These are phyloP conservation scores for Pyrgilauda ruficollis DNA, from an alignment of 2,113 vertebrate species.

Conservation along the genomic window DNA sequence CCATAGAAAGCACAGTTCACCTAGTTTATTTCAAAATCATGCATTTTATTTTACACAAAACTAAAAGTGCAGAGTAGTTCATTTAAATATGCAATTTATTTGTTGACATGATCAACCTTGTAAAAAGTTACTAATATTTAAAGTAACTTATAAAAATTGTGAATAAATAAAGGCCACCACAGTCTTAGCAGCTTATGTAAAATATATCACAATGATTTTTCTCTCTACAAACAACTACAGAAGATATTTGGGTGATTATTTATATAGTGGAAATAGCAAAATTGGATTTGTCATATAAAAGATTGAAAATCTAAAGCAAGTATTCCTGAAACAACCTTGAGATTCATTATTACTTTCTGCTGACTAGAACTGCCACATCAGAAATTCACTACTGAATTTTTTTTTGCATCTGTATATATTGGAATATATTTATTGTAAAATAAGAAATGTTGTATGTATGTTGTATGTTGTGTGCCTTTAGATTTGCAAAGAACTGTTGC, in stretches of 20 bases:
- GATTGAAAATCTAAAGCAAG: not conserved
- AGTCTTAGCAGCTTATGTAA: not conserved
- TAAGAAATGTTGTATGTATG: not conserved
- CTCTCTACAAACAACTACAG: not conserved
- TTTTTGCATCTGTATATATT: not conserved
- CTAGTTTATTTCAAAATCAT: not conserved
- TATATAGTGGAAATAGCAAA: not conserved
- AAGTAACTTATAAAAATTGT: not conserved
- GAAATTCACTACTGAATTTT: not conserved
- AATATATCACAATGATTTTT: not conserved
- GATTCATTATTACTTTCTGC: not conserved
- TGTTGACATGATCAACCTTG: not conserved
- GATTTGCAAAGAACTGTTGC: not conserved
- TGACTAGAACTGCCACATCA: not conserved
- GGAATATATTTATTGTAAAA: not conserved
- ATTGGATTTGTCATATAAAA: not conserved
- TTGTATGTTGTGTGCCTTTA: not conserved
- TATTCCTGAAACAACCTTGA: not conserved
- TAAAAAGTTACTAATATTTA: not conserved
- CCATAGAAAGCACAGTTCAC: not conserved
- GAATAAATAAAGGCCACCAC: not conserved
- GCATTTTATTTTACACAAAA: not conserved
- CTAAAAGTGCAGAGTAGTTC: not conserved
- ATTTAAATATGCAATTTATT: not conserved
- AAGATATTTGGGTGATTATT: not conserved